These are phyloP conservation scores for Phenacoccus solenopsis DNA, from an alignment of 1,140 invertebrate species.

Conservation along the genomic window DNA sequence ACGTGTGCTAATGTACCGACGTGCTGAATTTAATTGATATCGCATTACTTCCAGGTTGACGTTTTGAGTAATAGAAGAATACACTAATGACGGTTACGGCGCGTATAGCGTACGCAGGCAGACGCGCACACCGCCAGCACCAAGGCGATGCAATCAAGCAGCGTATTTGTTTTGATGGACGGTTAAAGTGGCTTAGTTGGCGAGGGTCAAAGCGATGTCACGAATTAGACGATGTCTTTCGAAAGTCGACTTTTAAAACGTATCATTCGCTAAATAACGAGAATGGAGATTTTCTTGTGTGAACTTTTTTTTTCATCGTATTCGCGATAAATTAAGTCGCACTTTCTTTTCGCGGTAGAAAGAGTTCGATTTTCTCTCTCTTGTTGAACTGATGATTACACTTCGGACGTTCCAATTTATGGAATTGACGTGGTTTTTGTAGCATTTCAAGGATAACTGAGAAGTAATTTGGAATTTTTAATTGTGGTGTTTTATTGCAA, in stretches of 20 bases:
- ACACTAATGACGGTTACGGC: slow-evolving; percentile 4
- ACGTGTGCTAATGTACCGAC: neutral
- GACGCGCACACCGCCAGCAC: neutral
- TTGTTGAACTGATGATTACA: too few species aligned
- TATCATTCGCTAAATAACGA: neutral
- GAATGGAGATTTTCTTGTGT: slow-evolving; percentile 4
- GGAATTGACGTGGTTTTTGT: too few species aligned
- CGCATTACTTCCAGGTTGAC: slow-evolving; percentile 11
- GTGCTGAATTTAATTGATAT: slow-evolving; percentile 16
- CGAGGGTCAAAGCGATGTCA: slow-evolving; percentile 7
- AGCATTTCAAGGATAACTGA: too few species aligned
- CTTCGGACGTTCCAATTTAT: too few species aligned
- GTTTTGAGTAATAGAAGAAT: slow-evolving; percentile 15
- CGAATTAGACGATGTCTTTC: slow-evolving; percentile 6
- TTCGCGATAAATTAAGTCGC: neutral
- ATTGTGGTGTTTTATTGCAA: too few species aligned
- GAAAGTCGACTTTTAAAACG: neutral
- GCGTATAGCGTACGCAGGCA: neutral
- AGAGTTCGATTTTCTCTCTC: too few species aligned
- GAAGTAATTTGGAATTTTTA: too few species aligned
- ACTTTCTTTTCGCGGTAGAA: neutral
- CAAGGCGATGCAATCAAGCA: neutral
- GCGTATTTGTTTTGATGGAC: slow-evolving; percentile 9
- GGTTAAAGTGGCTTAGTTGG: slow-evolving; percentile 9
- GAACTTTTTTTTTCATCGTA: slow-evolving; percentile 1